Conservation (phyloP, 2,888 invertebrate species). For the Andrena minutula region DNA sequence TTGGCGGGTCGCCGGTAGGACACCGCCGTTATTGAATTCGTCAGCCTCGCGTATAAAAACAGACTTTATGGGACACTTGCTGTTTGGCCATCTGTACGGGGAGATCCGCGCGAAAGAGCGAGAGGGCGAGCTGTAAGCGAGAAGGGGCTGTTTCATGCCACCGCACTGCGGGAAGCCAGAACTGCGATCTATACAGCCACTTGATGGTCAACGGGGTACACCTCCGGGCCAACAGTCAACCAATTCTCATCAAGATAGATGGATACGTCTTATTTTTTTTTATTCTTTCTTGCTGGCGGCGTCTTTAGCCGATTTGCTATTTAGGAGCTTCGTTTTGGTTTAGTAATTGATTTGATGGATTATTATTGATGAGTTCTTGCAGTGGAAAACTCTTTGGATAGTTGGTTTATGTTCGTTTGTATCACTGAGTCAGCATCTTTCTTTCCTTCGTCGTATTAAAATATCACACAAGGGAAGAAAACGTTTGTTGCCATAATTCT, state of each 20-base stretch:
- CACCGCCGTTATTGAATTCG: constrained; percentile 81
- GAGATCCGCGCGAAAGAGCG: constrained; percentile 15
- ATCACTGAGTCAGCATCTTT: too few species aligned
- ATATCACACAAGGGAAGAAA: too few species aligned
- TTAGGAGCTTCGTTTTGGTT: neutral
- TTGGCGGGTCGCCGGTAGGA: constrained; percentile 62
- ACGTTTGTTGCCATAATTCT: too few species aligned
- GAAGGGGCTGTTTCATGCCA: constrained; percentile 42
- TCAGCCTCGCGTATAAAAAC: constrained; percentile 78
- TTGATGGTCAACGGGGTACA: constrained; percentile 45
- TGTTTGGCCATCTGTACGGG: constrained; percentile 79
- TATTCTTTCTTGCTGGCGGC: neutral
- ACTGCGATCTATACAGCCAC: constrained; percentile 56
- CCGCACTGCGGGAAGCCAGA: constrained; percentile 67
- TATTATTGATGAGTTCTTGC: too few species aligned
- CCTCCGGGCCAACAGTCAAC: constrained; percentile 31
- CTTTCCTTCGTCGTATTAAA: too few species aligned
- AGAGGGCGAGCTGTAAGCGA: constrained; percentile 38
- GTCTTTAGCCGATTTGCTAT: neutral
- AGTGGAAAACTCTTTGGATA: too few species aligned
- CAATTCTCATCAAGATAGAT: constrained; percentile 28
- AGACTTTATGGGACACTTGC: constrained; percentile 81
- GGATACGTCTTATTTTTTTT: neutral
- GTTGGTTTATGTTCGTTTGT: too few species aligned
- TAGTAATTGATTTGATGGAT: neutral